Evolutionary conservation across 2,888 invertebrate genomes (phyloP).

Genomic region (Diploptera punctata): DNA sequence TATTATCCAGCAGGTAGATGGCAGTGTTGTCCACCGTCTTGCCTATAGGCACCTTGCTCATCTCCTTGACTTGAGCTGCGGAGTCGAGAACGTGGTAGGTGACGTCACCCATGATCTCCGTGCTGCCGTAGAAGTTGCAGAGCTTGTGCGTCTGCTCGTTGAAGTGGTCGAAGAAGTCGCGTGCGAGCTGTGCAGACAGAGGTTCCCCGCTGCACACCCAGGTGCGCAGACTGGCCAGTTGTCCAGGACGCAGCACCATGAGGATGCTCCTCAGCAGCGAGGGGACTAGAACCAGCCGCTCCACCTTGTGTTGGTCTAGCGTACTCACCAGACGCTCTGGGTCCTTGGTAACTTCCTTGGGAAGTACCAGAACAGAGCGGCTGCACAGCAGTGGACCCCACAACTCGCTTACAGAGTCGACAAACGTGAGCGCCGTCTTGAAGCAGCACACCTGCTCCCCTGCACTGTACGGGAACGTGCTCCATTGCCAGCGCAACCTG

Average conservation of each 20-base stretch:
- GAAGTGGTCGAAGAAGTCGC: conserved; percentile 79
- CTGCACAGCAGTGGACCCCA: conserved; percentile 82
- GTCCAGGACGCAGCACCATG: conserved; percentile 60
- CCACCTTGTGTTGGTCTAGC: conserved; percentile 73
- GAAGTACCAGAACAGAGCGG: conserved; percentile 73
- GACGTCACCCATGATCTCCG: conserved; percentile 92
- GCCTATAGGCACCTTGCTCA: conserved; percentile 82
- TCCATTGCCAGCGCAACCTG: conserved; percentile 89
- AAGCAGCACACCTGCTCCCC: conserved; percentile 78
- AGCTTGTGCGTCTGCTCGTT: conserved; percentile 68
- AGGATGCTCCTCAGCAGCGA: conserved; percentile 80
- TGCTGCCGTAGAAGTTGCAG: conserved; percentile 91
- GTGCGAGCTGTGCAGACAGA: conserved; percentile 71
- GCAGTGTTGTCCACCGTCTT: conserved; percentile 74
- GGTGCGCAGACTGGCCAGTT: conserved; percentile 67
- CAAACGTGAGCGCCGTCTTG: conserved; percentile 91
- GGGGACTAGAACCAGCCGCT: conserved; percentile 84
- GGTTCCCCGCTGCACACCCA: conserved; percentile 92
- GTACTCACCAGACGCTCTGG: conserved; percentile 75
- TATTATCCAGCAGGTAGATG: conserved; percentile 78
- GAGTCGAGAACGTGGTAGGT: conserved; percentile 75
- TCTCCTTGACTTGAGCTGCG: conserved; percentile 58
- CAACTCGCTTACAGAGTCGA: conserved; percentile 87
- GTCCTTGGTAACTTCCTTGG: conserved; percentile 75
- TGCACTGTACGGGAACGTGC: conserved; percentile 73